phyloP scores from a whole-genome alignment of 30 jellyfish, hydroid and myxozoan species.

The Aurelia aurita complex sp. Pacific region DNA sequence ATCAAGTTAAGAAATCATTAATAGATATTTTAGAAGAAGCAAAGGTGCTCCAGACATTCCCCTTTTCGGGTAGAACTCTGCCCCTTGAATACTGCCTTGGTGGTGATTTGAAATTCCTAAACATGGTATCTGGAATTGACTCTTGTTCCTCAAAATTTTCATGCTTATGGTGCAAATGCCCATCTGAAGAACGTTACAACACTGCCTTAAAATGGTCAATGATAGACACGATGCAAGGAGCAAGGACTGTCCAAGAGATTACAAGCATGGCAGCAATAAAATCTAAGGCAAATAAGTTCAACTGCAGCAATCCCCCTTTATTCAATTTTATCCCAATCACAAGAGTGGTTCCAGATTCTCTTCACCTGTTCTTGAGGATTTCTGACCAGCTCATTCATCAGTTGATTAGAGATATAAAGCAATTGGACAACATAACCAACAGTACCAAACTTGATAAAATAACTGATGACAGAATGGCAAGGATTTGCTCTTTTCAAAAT shows the following conservation, averaged over 20 bases:
- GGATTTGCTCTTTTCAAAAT: not conserved
- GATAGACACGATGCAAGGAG: slow-evolving; percentile 13
- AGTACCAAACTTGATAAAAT: too few species aligned
- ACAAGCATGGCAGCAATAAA: not conserved
- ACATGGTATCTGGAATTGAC: slow-evolving; percentile 12
- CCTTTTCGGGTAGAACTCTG: not conserved
- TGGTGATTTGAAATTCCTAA: slow-evolving; percentile 32
- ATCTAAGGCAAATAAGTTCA: not conserved
- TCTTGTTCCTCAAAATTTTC: slow-evolving; percentile 13
- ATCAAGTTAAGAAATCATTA: not conserved
- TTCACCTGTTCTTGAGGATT: too few species aligned
- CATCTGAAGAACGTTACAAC: slow-evolving; percentile 14
- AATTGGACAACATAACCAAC: too few species aligned
- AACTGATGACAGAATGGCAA: too few species aligned
- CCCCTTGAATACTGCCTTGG: not conserved
- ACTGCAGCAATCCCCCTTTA: slow-evolving; percentile 9
- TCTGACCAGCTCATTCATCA: too few species aligned
- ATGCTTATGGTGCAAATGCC: slow-evolving; percentile 39
- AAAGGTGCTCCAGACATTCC: not conserved
- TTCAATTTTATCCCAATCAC: slow-evolving; percentile 7
- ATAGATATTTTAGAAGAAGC: slow-evolving; percentile 8
- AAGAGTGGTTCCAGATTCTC: too few species aligned
- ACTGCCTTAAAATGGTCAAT: not conserved
- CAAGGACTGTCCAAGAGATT: slow-evolving; percentile 14
- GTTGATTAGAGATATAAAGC: too few species aligned